Evolutionary conservation across 2,888 invertebrate genomes (phyloP).

Genomic region (Habroteleia sp.): DNA sequence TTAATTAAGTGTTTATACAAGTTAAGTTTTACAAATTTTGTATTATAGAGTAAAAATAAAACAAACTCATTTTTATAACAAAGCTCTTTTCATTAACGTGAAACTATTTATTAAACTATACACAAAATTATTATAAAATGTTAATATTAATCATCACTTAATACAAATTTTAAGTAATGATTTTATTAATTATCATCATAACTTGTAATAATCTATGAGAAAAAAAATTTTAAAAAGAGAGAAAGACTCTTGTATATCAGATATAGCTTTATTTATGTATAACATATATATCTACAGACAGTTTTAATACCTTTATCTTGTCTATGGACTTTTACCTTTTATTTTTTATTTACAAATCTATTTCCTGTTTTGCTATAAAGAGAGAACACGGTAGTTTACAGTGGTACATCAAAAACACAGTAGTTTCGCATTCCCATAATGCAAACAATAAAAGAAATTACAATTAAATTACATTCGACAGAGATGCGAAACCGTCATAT

Average conservation of each 20-base stretch:
- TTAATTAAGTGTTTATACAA: background rate
- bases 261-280: slow-evolving; percentile 55
- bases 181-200: background rate
- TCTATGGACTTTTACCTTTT: slow-evolving; percentile 41
- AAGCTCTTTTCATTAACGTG: too few species aligned
- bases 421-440: slow-evolving; percentile 1
- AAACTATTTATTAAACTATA: too few species aligned
- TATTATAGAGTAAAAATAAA: background rate
- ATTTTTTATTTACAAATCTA: slow-evolving; percentile 45
- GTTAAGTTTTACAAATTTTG: background rate
- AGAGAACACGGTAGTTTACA: slow-evolving; percentile 60
- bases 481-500: too few species aligned
- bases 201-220: background rate
- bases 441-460: too few species aligned
- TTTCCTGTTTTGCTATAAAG: slow-evolving; percentile 31
- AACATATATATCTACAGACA: slow-evolving; percentile 55
- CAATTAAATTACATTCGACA: too few species aligned
- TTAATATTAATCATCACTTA: too few species aligned
- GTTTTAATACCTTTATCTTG: slow-evolving; percentile 50
- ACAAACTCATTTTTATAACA: too few species aligned
- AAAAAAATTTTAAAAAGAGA: slow-evolving; percentile 5
- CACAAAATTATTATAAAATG: too few species aligned
- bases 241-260: slow-evolving; percentile 31
- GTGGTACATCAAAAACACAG: slow-evolving; percentile 11
- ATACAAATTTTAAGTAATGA: too few species aligned